phyloP scores from a whole-genome alignment of 2,888 invertebrate genomes.

The Protodeltote pygarga region DNA sequence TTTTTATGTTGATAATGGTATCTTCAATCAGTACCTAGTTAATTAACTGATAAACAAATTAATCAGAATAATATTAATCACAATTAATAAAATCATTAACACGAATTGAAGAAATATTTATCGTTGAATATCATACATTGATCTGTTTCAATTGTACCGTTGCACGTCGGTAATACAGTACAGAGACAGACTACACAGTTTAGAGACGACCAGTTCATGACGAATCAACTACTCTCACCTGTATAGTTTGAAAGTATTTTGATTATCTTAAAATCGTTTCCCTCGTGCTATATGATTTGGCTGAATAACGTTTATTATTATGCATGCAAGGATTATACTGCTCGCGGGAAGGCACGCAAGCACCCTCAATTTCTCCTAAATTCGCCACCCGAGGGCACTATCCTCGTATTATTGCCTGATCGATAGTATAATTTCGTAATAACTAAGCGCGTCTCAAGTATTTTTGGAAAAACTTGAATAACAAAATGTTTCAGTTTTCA shows the following conservation, averaged over 20 bases:
- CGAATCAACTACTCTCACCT: conserved; percentile 19
- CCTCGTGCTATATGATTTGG: conserved; percentile 76
- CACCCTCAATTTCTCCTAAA: conserved; percentile 83
- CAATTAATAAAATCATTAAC: no score
- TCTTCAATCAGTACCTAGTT: no score
- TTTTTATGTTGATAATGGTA: no score
- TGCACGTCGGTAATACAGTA: conserved; percentile 17
- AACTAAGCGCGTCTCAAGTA: conserved; percentile 69
- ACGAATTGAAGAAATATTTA: conserved; percentile 34
- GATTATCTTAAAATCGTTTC: conserved; percentile 44
- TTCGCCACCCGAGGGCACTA: conserved; percentile 78
- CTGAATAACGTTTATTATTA: conserved; percentile 72
- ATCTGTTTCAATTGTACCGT: conserved; percentile 37
- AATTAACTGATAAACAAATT: no score
- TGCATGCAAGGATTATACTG: conserved; percentile 71
- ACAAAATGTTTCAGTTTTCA: conserved; percentile 31
- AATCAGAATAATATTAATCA: no score
- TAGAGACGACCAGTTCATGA: conserved; percentile 31
- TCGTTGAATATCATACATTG: conserved; percentile 30
- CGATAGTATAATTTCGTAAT: conserved; percentile 83
- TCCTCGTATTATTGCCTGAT: conserved; percentile 79
- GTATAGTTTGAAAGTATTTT: conserved; percentile 31
- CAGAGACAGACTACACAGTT: conserved; percentile 28
- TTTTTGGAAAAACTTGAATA: conserved; percentile 59
- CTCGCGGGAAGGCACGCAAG: conserved; percentile 77